Evolutionary conservation across 2,888 invertebrate species (phyloP).

Genomic region (Campopleginae sp.): DNA sequence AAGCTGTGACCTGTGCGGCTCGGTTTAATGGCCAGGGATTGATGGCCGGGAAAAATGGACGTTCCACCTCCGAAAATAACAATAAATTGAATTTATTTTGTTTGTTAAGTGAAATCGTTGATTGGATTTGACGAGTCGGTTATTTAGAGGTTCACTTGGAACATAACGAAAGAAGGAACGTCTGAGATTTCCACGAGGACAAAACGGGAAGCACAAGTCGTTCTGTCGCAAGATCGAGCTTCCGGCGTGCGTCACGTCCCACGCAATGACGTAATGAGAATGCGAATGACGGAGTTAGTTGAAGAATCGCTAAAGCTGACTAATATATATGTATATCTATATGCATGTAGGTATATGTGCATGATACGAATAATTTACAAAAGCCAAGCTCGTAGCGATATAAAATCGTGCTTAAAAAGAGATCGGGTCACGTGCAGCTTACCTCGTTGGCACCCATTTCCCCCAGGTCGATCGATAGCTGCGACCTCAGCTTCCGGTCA

Average conservation of each 20-base stretch:
- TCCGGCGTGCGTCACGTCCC: constrained; percentile 65
- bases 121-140: neutral
- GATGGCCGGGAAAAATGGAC: neutral
- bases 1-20: constrained; percentile 40
- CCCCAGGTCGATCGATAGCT: constrained; percentile 79
- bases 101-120: neutral
- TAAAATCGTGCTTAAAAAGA: constrained; percentile 49
- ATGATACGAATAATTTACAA: constrained; percentile 55
- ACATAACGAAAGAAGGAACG: constrained; percentile 1
- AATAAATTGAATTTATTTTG: neutral
- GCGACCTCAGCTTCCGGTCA: constrained; percentile 77
- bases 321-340: constrained; percentile 21
- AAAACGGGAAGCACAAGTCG: constrained; percentile 57
- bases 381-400: constrained; percentile 64
- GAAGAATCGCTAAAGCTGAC: constrained; percentile 39
- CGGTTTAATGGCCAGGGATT: neutral
- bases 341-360: constrained; percentile 21
- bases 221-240: constrained; percentile 62
- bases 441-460: constrained; percentile 79
- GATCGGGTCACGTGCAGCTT: constrained; percentile 77
- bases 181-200: constrained; percentile 31
- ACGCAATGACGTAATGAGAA: constrained; percentile 64
- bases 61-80: neutral
- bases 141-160: neutral
- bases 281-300: constrained; percentile 58